Evolutionary conservation across 2,888 invertebrate species (phyloP), one percentile per base, ranked within the genome.

Genomic region (Abrostola triplasia): DNA sequence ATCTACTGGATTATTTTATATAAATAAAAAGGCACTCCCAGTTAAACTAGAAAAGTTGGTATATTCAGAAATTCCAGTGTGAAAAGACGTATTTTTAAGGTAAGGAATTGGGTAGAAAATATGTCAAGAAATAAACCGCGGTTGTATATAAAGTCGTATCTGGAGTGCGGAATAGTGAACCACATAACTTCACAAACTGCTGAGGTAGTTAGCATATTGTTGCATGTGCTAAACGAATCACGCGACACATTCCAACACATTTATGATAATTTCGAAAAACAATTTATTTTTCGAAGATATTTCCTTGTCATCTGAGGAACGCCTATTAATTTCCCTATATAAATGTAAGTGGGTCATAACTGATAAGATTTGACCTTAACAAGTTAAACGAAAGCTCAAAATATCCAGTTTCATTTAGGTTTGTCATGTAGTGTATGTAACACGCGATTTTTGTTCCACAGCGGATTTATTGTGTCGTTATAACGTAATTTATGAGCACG

Each of bases 401-500:
- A 70, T 73, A 60, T 59, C 51, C 60, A 64, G 60, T 56, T 74
- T 64, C 62, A 80, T 74, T 79, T 77, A 47, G 65, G 64, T 77
- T 77, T 74, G 77, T 78, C 77, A 71, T 78, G 71, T 78, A 47
- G 44, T 8, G 44, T 13, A 71, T 77, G 77, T 65, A 66, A 74
- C 77, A 78, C 80, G 80, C 80, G 77, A 78, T 77, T 73, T 79
- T 56, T 65, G 70, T 77, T 49, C 52, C 51, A 48, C 60, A 63
- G 44, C 61, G 59, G 77, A 78, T 79, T 78, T 78, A 78, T 78
- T 67, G 64, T 66, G 77, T 78, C 77, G 67, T 78, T 80, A 78
- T 64, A 67, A 54, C 37, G 54, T 80, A 64, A 78, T 78, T 79
- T 78, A 80, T 66, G 64, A 48, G 42, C 77, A 78, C 77, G 77